phyloP scores from a whole-genome alignment of 1,140 invertebrate species.

The Eueides isabella region DNA sequence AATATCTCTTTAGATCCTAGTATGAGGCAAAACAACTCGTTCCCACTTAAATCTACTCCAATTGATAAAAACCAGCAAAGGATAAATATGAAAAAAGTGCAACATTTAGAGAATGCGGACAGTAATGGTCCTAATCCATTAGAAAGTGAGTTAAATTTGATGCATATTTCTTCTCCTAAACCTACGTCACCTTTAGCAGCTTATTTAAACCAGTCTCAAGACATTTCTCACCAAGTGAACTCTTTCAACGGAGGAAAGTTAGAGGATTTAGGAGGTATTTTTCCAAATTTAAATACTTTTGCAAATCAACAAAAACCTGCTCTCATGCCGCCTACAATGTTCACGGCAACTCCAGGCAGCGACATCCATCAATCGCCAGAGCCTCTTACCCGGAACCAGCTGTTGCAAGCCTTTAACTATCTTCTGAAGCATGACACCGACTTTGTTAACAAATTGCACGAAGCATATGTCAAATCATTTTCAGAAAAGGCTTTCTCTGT shows the following conservation, averaged over 20 bases:
- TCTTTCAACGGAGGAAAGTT: slow-evolving; percentile 75
- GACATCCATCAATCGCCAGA: slow-evolving; percentile 81
- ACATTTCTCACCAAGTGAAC: slow-evolving; percentile 62
- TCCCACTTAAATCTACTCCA: slow-evolving; percentile 76
- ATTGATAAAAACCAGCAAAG: slow-evolving; percentile 68
- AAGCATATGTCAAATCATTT: slow-evolving; percentile 94
- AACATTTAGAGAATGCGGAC: slow-evolving; percentile 58
- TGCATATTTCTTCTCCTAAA: slow-evolving; percentile 80
- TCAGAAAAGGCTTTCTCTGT: slow-evolving; percentile 86
- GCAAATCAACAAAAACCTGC: slow-evolving; percentile 85
- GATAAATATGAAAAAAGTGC: slow-evolving; percentile 62
- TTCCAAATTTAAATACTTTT: slow-evolving; percentile 76
- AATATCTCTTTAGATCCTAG: slow-evolving; percentile 62
- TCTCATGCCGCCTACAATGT: slow-evolving; percentile 92
- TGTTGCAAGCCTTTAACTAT: slow-evolving; percentile 93
- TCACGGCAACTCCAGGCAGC: slow-evolving; percentile 79
- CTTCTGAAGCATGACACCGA: slow-evolving; percentile 93
- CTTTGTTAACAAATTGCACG: slow-evolving; percentile 93
- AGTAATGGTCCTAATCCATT: slow-evolving; percentile 72
- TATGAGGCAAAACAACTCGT: slow-evolving; percentile 64
- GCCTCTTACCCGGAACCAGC: slow-evolving; percentile 92
- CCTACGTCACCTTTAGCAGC: slow-evolving; percentile 77
- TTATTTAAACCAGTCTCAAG: slow-evolving; percentile 77
- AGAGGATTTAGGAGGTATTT: slow-evolving; percentile 66
- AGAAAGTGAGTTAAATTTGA: slow-evolving; percentile 82